A percentile compares a stretch with the other conserved stretches of the same genome.
These are phyloP conservation scores for Oreohelix idahoensis DNA, from an alignment of 1,140 invertebrate species.

Conservation along the genomic window DNA sequence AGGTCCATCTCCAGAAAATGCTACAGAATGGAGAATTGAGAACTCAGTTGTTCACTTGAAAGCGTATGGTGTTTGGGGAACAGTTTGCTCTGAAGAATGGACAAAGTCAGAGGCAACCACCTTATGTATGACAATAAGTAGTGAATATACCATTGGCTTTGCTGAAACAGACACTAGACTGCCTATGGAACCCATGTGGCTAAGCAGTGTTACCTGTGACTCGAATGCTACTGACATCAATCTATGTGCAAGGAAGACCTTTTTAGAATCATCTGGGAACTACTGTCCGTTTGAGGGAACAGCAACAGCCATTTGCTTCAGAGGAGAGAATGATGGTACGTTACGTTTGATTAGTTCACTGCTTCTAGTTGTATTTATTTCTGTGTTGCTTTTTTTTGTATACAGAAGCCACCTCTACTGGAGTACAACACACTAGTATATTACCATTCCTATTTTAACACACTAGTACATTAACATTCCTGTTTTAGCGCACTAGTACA, in stretches of 20 bases:
- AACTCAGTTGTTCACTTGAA: neutral
- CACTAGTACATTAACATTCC: too few relatives aligned
- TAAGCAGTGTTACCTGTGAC: neutral
- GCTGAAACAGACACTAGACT: neutral
- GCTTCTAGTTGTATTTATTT: neutral
- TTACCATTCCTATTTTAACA: too few relatives aligned
- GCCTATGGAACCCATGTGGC: neutral
- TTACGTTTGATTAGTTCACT: neutral
- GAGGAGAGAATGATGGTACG: neutral
- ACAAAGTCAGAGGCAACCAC: neutral
- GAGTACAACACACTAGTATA: too few relatives aligned
- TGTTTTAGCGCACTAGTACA: too few relatives aligned
- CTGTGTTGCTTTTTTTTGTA: too few relatives aligned
- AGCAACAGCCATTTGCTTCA: neutral
- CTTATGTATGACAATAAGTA: neutral
- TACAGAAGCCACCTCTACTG: too few relatives aligned
- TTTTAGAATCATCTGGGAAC: neutral
- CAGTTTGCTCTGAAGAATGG: neutral
- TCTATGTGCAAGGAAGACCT: neutral
- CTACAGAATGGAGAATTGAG: neutral
- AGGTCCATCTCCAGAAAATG: neutral
- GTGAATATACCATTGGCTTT: conserved; percentile 1
- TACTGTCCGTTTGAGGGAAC: neutral
- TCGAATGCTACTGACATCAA: neutral
- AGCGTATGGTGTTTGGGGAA: neutral